Conservation (phyloP, 2,888 invertebrate genomes). For the Sinodicranocentrus sp. region DNA sequence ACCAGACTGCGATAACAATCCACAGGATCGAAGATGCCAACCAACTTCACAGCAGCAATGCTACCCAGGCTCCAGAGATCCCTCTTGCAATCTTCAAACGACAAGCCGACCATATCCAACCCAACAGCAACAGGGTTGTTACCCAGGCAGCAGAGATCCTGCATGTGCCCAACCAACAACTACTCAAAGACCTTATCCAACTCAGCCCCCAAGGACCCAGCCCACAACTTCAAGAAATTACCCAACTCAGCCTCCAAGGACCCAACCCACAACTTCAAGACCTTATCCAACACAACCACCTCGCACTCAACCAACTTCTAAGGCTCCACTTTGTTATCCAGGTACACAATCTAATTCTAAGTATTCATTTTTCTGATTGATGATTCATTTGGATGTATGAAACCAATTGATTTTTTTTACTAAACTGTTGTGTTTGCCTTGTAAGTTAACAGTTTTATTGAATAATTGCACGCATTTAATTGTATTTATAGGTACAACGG, state of each 20-base stretch:
- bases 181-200: slow-evolving; percentile 22
- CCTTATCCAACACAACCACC: slow-evolving; percentile 76
- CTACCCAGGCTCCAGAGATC: neutral
- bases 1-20: slow-evolving; percentile 26
- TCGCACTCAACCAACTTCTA: neutral
- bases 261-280: neutral
- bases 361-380: too few species aligned
- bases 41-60: slow-evolving; percentile 12
- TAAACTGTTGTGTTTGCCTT: too few species aligned
- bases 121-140: neutral
- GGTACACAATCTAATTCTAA: too few species aligned
- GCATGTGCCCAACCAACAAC: neutral
- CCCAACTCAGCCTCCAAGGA: neutral
- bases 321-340: slow-evolving; percentile 28
- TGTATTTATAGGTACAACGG: neutral
- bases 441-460: too few species aligned
- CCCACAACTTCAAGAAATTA: neutral
- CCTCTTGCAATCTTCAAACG: neutral
- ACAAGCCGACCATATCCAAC: neutral
- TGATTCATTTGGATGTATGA: too few species aligned
- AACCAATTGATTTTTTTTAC: too few species aligned
- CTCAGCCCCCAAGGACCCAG: slow-evolving; percentile 1
- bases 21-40: slow-evolving; percentile 4
- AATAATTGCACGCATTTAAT: too few species aligned
- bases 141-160: neutral